These are phyloP conservation scores for Aphelocoma californica DNA, from an alignment of 2,797 vertebrate species.

Conservation along the genomic window DNA sequence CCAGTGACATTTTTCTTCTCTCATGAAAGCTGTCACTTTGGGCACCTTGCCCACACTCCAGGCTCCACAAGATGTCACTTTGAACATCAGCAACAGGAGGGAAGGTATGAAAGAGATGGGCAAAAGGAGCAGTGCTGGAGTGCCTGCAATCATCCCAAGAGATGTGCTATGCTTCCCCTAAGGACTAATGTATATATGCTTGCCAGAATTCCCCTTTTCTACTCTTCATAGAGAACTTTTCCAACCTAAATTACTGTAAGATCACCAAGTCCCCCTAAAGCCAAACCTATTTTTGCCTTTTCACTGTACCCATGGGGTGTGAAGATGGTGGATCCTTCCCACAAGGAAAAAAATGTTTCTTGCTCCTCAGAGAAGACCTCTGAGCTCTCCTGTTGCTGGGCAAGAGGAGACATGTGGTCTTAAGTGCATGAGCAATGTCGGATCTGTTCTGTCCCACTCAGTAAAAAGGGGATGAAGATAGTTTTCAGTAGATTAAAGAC, in stretches of 20 bases:
- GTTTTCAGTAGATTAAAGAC: not conserved
- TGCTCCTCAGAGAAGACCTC: not conserved
- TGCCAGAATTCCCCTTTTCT: not conserved
- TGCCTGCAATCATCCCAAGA: not conserved
- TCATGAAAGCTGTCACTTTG: not conserved
- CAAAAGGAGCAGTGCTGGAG: not conserved
- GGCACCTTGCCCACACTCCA: not conserved
- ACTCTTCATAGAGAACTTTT: not conserved
- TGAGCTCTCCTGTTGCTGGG: not conserved
- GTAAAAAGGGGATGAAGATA: not conserved
- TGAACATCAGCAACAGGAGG: not conserved
- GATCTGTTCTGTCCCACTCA: not conserved
- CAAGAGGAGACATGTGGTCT: not conserved
- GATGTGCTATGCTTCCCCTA: not conserved
- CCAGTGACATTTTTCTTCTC: not conserved
- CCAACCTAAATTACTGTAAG: not conserved
- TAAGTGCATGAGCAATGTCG: not conserved
- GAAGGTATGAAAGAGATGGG: not conserved
- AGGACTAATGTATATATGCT: accelerated
- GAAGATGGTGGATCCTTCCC: not conserved
- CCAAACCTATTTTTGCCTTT: not conserved
- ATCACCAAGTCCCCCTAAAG: not conserved
- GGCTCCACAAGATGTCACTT: not conserved
- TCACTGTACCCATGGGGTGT: not conserved
- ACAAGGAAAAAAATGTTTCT: not conserved